Evolutionary conservation across 2,797 vertebrate genomes (phyloP).

Genomic region (Margarornis squamiger): DNA sequence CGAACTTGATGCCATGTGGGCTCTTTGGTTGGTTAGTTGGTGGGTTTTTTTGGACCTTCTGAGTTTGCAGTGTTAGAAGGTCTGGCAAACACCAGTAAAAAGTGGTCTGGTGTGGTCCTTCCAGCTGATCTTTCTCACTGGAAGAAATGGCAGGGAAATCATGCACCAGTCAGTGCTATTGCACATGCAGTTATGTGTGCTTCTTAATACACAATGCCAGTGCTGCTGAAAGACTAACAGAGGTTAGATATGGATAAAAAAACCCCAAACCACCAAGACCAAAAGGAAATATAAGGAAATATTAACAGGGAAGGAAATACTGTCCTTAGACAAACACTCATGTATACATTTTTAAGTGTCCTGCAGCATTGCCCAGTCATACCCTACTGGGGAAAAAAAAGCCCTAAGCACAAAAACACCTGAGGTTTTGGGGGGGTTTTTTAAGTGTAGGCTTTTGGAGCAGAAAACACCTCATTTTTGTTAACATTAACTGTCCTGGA

Average conservation of each 20-base stretch:
- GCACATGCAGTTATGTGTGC: fast-evolving
- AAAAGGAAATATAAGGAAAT: not conserved
- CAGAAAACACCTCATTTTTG: not conserved
- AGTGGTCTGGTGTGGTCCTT: not conserved
- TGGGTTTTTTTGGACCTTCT: not conserved
- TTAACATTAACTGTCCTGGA: not conserved
- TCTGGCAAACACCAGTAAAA: not conserved
- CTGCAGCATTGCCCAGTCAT: not conserved
- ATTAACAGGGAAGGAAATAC: not conserved
- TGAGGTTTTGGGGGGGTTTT: not conserved
- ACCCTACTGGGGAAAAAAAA: not conserved
- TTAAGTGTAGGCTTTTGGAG: not conserved
- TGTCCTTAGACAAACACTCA: not conserved
- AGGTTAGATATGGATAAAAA: not conserved
- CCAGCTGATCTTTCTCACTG: not conserved
- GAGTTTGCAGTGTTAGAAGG: not conserved
- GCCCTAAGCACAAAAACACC: not conserved
- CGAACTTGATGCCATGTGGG: not conserved
- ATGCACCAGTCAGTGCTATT: not conserved
- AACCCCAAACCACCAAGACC: not conserved
- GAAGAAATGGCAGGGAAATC: not conserved
- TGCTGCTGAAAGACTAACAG: not conserved
- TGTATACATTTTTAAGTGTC: not conserved
- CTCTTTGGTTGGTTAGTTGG: not conserved
- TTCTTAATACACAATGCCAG: not conserved